Percentiles rank a stretch among this genome's conserved stretches.
Evolutionary conservation across 2,888 invertebrate species (phyloP).

Genomic region (Bellardia pandia): DNA sequence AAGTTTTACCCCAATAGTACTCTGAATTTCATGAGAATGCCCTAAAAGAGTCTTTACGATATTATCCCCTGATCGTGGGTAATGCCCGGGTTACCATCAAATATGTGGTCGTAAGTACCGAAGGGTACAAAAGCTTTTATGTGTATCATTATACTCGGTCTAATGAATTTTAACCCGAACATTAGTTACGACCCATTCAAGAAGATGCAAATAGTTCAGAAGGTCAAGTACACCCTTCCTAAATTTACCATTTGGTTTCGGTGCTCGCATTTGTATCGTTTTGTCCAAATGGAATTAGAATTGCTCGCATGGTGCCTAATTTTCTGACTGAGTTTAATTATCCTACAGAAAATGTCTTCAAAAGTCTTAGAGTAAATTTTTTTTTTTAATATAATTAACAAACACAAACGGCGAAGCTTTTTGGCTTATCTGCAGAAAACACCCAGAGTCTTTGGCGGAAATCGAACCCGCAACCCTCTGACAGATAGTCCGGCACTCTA

Average conservation of each 20-base stretch:
- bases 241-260: constrained; percentile 88
- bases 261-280: constrained; percentile 88
- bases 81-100: constrained; percentile 85
- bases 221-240: constrained; percentile 83
- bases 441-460: too few species aligned
- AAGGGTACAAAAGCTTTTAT: constrained; percentile 89
- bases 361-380: constrained; percentile 74
- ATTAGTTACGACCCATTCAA: constrained; percentile 86
- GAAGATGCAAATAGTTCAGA: constrained; percentile 83
- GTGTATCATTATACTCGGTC: constrained; percentile 87
- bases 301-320: constrained; percentile 83
- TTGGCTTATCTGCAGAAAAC: too few species aligned
- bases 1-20: constrained; percentile 84
- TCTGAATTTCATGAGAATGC: constrained; percentile 84
- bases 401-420: too few species aligned
- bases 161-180: constrained; percentile 88
- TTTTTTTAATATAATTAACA: too few species aligned
- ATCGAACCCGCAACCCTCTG: too few species aligned
- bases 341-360: constrained; percentile 79
- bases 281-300: constrained; percentile 89
- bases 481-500: too few species aligned
- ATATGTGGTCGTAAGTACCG: constrained; percentile 87
- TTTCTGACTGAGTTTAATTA: constrained; percentile 82
- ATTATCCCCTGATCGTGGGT: constrained; percentile 86
- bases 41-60: constrained; percentile 87